These are phyloP conservation scores for Microtus oregoni DNA, from an alignment of 2,113 vertebrate species.

Conservation along the genomic window DNA sequence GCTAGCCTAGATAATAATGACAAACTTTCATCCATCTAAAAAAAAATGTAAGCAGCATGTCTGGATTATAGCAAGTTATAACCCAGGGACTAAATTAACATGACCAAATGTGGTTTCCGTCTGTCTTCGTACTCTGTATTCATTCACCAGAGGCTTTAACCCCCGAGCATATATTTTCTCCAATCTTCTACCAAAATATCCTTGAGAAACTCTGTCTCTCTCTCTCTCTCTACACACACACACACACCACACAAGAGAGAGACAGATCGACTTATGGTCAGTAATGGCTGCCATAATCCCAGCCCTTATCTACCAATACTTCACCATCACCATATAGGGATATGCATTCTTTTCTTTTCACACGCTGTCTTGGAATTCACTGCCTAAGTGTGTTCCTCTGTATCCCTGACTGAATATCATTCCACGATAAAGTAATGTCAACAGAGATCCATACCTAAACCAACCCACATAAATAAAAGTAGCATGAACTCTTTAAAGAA, in stretches of 20 bases:
- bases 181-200: not conserved
- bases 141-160: not conserved
- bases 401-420: not conserved
- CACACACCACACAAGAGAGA: not conserved
- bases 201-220: not conserved
- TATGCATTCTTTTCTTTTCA: not conserved
- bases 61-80: not conserved
- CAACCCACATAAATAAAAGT: not conserved
- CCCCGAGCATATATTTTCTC: not conserved
- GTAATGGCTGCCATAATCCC: not conserved
- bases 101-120: not conserved
- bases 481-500: not conserved
- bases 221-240: too few species aligned
- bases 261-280: not conserved
- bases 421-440: not conserved
- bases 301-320: not conserved
- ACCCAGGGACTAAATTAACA: not conserved
- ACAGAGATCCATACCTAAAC: not conserved
- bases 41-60: not conserved
- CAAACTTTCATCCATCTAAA: conserved; percentile 16
- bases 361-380: not conserved
- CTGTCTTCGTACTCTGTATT: not conserved
- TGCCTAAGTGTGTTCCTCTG: not conserved
- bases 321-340: not conserved
- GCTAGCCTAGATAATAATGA: not conserved